Evolutionary conservation across 2,797 vertebrate species (phyloP), one percentile per base, ranked within the genome.

Genomic region (Rhincodon typus): DNA sequence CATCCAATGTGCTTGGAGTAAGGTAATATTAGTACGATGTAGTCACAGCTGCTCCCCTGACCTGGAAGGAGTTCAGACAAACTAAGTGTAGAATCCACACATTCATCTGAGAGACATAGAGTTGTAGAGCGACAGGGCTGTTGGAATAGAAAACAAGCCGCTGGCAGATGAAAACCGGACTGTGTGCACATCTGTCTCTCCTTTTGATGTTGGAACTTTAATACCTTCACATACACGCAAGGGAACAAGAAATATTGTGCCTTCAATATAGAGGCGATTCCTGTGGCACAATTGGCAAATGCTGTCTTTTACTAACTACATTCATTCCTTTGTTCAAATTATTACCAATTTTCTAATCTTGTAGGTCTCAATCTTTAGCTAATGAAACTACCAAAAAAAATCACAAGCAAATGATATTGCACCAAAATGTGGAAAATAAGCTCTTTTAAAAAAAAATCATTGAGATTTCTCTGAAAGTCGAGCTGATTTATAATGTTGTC

Each of bases 151-250:
- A 93, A 69, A 42, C 90, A 42, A 67, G 90, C 34, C 62, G 57
- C 57, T 62, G 34, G 90, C 62, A 3, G 90, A 69, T 93, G 62
- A 93, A 93, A 93, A 93, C 96, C 96, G 96, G 96, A 96, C 96
- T 96, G 96, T 96, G 97, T 97, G 96, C 97, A 96, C 96, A 96
- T 97, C 96, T 96, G 95, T 96, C 96, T 96, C 87, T 96, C 97
- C 97, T 97, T 96, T 97, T 96, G 96, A 95, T 95, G 70, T 72
- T 50, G 94, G 70, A 57, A 70, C 38, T 93, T 93, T 42, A 67
- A 67, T 69, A 93, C n/a, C 62, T 93, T 69, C 90, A 93, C 90
- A n/a, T 93, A 38, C n/a, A 69, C 8, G 19, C 90, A 91, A 38
- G 66, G 90, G 38, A 93, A 93, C n/a, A 69, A 42, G 66, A 93